Conservation (phyloP, 2,113 vertebrate genomes). For the Phalacrocorax carbo region DNA sequence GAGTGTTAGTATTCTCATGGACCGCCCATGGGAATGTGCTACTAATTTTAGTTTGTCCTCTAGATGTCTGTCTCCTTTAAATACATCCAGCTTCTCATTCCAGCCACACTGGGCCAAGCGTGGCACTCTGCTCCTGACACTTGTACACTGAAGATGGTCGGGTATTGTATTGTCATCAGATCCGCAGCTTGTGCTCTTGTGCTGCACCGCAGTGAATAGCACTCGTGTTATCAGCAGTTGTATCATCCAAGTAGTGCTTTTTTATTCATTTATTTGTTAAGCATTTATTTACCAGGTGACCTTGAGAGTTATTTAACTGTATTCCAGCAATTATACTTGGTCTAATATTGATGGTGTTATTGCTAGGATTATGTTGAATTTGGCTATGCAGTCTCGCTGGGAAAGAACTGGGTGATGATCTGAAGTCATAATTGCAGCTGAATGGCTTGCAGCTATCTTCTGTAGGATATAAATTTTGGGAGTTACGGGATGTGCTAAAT, state of each 20-base stretch:
- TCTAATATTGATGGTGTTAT: not conserved
- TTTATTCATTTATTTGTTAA: not conserved
- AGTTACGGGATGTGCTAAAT: not conserved
- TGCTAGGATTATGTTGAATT: not conserved
- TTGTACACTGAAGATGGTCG: not conserved
- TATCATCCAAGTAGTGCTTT: not conserved
- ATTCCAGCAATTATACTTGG: not conserved
- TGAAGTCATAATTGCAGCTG: not conserved
- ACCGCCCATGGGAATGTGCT: constrained; percentile 6
- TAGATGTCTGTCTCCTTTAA: constrained; percentile 13
- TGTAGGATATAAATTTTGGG: not conserved
- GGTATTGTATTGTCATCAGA: not conserved
- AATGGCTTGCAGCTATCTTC: not conserved
- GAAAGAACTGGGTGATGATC: not conserved
- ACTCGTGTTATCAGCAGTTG: not conserved
- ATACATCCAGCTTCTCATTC: not conserved
- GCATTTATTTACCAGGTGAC: not conserved
- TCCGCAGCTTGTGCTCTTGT: not conserved
- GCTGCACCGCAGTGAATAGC: not conserved
- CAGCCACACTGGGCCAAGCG: not conserved
- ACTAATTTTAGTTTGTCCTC: constrained; percentile 61
- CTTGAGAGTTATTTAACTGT: not conserved
- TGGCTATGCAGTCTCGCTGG: not conserved
- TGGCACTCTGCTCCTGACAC: not conserved
- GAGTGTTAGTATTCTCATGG: constrained; percentile 24